Evolutionary conservation across 2,888 invertebrate genomes (phyloP).

Genomic region (Lathronympha strigana): DNA sequence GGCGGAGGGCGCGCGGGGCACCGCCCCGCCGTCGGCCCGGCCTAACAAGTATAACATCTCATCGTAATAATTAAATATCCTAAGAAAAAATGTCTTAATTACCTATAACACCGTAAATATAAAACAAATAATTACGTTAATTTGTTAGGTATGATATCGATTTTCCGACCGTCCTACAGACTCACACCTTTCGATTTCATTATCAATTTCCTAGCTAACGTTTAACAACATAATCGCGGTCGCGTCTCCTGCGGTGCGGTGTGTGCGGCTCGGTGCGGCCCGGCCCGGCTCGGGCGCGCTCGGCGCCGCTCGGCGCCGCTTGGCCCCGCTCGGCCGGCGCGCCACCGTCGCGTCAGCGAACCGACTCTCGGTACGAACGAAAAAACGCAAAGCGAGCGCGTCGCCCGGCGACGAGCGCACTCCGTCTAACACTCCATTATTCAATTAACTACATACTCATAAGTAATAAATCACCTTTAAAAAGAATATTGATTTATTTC

Average conservation of each 20-base stretch:
- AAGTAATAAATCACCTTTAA: conserved; percentile 84
- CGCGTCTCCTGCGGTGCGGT: conserved; percentile 71
- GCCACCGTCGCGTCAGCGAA: conserved; percentile 65
- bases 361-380: conserved; percentile 74
- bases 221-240: conserved; percentile 82
- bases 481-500: conserved; percentile 84
- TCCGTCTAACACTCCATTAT: conserved; percentile 79
- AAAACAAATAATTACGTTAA: conserved; percentile 84
- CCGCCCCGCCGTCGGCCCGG: conserved; percentile 69
- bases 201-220: conserved; percentile 85
- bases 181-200: conserved; percentile 83
- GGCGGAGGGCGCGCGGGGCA: conserved; percentile 63
- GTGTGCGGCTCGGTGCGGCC: conserved; percentile 55
- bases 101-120: conserved; percentile 84
- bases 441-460: conserved; percentile 84
- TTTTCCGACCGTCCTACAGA: conserved; percentile 81
- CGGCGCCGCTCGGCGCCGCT: conserved; percentile 46
- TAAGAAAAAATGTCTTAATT: conserved; percentile 84
- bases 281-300: conserved; percentile 34
- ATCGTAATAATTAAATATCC: conserved; percentile 83
- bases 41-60: conserved; percentile 81
- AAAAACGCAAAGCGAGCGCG: conserved; percentile 78
- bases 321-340: conserved; percentile 47
- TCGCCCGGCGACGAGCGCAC: conserved; percentile 71
- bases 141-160: conserved; percentile 84